Percentiles rank a stretch among this genome's conserved stretches.
These are phyloP conservation scores for Sternotherus odoratus DNA, from an alignment of 2,797 vertebrate species.

Conservation along the genomic window DNA sequence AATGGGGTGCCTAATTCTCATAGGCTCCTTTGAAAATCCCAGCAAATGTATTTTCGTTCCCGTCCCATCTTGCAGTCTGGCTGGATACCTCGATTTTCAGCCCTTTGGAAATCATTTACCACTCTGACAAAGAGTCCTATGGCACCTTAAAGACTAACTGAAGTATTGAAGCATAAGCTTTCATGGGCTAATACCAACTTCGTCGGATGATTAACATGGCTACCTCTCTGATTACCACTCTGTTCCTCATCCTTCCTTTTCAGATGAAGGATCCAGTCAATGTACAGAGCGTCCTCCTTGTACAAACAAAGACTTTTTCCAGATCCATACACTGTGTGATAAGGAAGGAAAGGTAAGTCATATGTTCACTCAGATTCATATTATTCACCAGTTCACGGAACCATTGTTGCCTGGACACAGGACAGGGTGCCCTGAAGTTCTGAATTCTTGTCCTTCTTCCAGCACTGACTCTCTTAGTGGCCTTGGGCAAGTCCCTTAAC, in stretches of 20 bases:
- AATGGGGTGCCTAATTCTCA: background rate
- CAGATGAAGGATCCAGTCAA: slow-evolving; percentile 89
- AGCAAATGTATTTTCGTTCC: background rate
- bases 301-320: slow-evolving; percentile 93
- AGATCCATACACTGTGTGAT: slow-evolving; percentile 94
- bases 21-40: background rate
- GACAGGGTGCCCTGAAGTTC: background rate
- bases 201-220: too few relatives aligned
- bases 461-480: background rate
- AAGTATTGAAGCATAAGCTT: too few relatives aligned
- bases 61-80: background rate
- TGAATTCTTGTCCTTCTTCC: background rate
- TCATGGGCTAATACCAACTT: too few relatives aligned
- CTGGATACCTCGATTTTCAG: background rate
- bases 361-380: background rate
- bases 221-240: too few relatives aligned
- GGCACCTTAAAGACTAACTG: too few relatives aligned
- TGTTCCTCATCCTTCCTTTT: slow-evolving; percentile 56
- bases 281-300: slow-evolving; percentile 90
- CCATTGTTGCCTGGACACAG: background rate
- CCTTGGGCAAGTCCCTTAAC: background rate
- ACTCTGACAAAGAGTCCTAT: too few relatives aligned
- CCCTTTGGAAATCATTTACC: background rate
- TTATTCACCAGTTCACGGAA: background rate
- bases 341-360: slow-evolving; percentile 90